phyloP scores from a whole-genome alignment of 2,113 vertebrate species.

The Aix galericulata region DNA sequence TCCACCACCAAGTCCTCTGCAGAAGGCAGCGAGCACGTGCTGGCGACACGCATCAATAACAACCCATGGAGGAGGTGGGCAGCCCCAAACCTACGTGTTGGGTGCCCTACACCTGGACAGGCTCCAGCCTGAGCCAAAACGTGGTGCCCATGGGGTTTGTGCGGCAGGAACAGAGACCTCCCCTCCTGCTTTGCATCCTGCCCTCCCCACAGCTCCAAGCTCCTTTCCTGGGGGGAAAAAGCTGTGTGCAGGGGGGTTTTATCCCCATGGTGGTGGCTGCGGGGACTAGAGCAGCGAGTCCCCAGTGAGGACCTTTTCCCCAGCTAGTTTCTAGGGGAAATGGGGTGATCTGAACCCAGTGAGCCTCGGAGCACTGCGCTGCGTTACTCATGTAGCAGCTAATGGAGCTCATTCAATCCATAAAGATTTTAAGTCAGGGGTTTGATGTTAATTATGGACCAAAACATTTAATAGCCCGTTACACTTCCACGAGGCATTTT shows the following conservation, averaged over 20 bases:
- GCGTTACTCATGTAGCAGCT: background rate
- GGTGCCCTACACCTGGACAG: background rate
- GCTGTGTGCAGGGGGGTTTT: background rate
- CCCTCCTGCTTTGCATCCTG: background rate
- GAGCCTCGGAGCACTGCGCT: background rate
- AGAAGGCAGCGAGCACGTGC: accelerated
- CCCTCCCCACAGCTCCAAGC: background rate
- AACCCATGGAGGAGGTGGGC: too few relatives aligned
- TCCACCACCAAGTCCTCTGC: background rate
- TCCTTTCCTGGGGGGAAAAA: accelerated
- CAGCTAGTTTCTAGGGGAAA: background rate
- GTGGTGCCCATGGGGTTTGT: background rate
- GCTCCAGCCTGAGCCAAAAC: too few relatives aligned
- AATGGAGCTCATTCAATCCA: slow-evolving; percentile 20
- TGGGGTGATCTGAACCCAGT: background rate
- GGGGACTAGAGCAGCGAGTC: background rate
- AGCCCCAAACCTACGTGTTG: background rate
- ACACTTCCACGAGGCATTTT: slow-evolving; percentile 72
- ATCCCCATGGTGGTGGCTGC: accelerated
- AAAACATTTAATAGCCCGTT: slow-evolving; percentile 72
- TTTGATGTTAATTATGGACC: slow-evolving; percentile 78
- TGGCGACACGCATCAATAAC: accelerated
- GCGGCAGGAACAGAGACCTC: background rate
- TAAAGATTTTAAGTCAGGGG: slow-evolving; percentile 59
- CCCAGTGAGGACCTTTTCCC: accelerated